Evolutionary conservation across 2,797 vertebrate genomes (phyloP).

Genomic region (Melanotaenia trifasciata): DNA sequence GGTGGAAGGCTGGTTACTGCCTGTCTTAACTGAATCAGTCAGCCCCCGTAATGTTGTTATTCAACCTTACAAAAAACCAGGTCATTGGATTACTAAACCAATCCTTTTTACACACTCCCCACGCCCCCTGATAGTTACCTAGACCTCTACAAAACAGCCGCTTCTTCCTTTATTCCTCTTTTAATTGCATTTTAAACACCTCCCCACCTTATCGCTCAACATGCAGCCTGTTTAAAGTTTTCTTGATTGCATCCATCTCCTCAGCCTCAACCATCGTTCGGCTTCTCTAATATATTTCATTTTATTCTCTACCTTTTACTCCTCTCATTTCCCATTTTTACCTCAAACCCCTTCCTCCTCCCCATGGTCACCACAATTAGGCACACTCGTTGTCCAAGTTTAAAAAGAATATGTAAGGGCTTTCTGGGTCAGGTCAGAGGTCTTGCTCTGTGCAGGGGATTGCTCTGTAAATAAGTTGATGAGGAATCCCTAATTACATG

Average conservation of each 20-base stretch:
- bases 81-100: conserved; percentile 63
- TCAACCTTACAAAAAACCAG: conserved; percentile 78
- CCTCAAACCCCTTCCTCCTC: background rate
- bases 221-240: background rate
- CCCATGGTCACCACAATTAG: background rate
- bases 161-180: conserved; percentile 24
- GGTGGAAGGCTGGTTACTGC: conserved; percentile 21
- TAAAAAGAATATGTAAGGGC: conserved; percentile 41
- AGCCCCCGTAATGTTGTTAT: conserved; percentile 70
- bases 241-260: background rate
- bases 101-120: conserved; percentile 23
- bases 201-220: background rate
- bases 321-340: conserved; percentile 2
- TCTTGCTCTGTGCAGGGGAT: conserved; percentile 70
- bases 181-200: background rate
- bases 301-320: conserved; percentile 34
- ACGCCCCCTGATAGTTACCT: background rate
- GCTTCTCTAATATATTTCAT: conserved; percentile 24
- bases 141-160: conserved; percentile 17
- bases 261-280: background rate
- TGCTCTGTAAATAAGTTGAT: conserved; percentile 88
- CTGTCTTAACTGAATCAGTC: conserved; percentile 49
- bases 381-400: conserved; percentile 36
- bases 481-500: conserved; percentile 87
- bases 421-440: conserved; percentile 70